phyloP scores from a whole-genome alignment of 2,888 invertebrate genomes.

The Drosophila falleni region DNA sequence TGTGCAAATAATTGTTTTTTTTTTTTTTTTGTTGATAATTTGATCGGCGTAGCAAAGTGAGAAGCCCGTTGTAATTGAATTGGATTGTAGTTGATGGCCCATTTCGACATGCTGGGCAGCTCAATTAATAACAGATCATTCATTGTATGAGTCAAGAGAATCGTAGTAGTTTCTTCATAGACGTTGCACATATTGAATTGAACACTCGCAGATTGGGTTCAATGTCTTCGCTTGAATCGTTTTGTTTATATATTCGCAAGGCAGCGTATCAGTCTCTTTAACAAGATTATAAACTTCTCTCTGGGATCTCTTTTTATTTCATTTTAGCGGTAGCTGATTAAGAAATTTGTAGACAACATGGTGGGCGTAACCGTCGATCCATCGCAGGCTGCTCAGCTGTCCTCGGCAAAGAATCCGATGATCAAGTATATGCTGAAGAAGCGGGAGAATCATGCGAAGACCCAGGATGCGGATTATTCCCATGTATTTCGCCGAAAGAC shows the following conservation, averaged over 20 bases:
- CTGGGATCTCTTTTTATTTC: neutral
- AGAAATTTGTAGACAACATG: constrained; percentile 67
- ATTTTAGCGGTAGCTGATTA: constrained; percentile 21
- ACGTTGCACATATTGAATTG: constrained; percentile 41
- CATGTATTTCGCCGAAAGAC: constrained; percentile 85
- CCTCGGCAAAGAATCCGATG: constrained; percentile 83
- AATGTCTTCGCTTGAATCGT: constrained; percentile 57
- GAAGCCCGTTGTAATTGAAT: constrained; percentile 13
- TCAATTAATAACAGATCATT: constrained; percentile 58
- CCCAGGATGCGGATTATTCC: constrained; percentile 84
- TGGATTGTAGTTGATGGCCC: constrained; percentile 8
- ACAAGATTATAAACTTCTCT: neutral
- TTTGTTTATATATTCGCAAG: constrained; percentile 21
- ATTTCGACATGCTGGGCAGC: constrained; percentile 16
- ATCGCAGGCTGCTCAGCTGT: constrained; percentile 67
- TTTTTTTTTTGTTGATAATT: constrained; percentile 16
- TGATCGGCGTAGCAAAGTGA: constrained; percentile 2
- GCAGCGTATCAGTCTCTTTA: constrained; percentile 5
- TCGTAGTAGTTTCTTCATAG: neutral
- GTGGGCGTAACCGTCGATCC: constrained; percentile 79
- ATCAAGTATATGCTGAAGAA: constrained; percentile 84
- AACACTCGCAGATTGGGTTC: constrained; percentile 59
- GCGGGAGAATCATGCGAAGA: constrained; percentile 83
- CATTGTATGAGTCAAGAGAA: constrained; percentile 10
- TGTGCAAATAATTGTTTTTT: constrained; percentile 7